phyloP scores from a whole-genome alignment of 2,888 invertebrate genomes.

The Neuroscelio doddi region DNA sequence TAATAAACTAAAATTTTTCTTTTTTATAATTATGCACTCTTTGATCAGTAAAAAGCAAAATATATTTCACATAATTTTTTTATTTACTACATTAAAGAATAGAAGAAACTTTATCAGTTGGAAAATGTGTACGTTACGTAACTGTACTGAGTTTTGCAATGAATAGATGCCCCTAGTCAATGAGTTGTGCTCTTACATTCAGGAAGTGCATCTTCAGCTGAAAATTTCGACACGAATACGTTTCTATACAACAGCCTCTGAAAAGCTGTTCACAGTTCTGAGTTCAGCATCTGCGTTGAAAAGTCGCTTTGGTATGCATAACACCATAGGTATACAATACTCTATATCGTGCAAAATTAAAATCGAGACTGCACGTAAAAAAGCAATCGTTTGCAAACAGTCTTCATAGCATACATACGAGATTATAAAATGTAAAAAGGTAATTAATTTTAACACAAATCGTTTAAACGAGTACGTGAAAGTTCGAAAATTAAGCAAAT shows the following conservation, averaged over 20 bases:
- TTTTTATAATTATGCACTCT: too few species aligned
- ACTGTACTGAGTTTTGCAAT: too few species aligned
- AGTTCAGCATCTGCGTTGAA: constrained; percentile 13
- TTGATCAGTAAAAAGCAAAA: too few species aligned
- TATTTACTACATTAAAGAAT: too few species aligned
- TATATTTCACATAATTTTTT: too few species aligned
- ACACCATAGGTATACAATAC: neutral
- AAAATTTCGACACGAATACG: constrained; percentile 22
- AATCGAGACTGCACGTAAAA: constrained; percentile 28
- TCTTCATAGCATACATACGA: constrained; percentile 27
- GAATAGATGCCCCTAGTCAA: neutral
- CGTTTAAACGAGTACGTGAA: neutral
- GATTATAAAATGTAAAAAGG: constrained; percentile 27
- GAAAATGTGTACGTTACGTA: neutral
- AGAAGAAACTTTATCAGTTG: too few species aligned
- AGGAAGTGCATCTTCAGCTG: constrained; percentile 10
- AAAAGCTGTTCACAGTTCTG: constrained; percentile 13
- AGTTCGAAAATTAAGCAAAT: too few species aligned
- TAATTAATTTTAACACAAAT: constrained; percentile 13
- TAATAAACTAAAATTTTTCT: too few species aligned
- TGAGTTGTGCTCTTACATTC: neutral
- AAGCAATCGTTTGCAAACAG: constrained; percentile 23
- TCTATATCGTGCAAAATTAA: constrained; percentile 22
- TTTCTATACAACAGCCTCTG: constrained; percentile 19
- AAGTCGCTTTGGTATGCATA: constrained; percentile 27